Conservation (phyloP, 92 coral and sea anemone genomes). For the Heliopora coerulea region DNA sequence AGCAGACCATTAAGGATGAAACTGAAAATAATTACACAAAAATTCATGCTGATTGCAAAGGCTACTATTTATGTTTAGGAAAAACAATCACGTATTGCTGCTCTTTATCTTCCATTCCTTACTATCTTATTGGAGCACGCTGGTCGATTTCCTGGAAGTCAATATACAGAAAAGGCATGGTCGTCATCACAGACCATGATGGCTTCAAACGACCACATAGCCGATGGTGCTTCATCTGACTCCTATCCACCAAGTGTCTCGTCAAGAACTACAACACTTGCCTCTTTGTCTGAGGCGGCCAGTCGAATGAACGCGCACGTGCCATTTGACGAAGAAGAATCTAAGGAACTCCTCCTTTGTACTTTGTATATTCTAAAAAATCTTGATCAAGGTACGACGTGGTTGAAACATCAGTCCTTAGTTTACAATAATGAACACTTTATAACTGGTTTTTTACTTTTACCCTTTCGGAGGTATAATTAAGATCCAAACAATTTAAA, state of each 20-base stretch:
- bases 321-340: constrained; percentile 94
- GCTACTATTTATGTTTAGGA: constrained; percentile 38
- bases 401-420: too few species aligned
- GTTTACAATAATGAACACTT: too few species aligned
- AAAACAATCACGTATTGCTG: constrained; percentile 90
- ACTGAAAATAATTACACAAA: background rate
- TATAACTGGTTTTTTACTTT: too few species aligned
- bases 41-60: background rate
- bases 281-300: constrained; percentile 77
- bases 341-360: constrained; percentile 82
- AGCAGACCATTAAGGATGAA: too few species aligned
- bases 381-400: constrained; percentile 76
- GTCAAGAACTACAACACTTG: constrained; percentile 74
- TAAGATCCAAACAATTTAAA: too few species aligned
- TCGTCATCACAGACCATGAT: constrained; percentile 68
- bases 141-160: constrained; percentile 97
- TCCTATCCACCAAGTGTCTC: constrained; percentile 83
- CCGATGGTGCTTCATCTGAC: constrained; percentile 66
- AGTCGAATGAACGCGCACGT: constrained; percentile 89
- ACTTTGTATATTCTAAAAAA: constrained; percentile 83
- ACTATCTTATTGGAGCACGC: constrained; percentile 90
- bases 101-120: constrained; percentile 92
- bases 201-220: constrained; percentile 54
- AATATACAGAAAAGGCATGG: constrained; percentile 67
- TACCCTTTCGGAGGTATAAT: too few species aligned